Conservation (phyloP, 2,888 invertebrate species). For the Drosophila falleni region DNA sequence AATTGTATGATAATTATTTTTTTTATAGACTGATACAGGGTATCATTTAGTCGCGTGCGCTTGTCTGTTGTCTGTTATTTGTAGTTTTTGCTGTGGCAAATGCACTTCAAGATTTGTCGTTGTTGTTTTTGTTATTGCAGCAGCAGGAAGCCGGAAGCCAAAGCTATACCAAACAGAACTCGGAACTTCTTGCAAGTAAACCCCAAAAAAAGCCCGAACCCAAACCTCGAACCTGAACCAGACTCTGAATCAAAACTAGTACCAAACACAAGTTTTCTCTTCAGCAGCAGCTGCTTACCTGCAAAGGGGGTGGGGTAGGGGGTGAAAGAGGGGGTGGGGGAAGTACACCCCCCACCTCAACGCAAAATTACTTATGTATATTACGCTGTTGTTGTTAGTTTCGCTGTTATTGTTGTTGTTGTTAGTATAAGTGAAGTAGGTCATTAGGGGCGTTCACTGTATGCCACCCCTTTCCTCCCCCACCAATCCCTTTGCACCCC, state of each 20-base stretch:
- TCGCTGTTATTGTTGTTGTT: constrained; percentile 12
- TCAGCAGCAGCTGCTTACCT: constrained; percentile 16
- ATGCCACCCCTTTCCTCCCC: constrained; percentile 10
- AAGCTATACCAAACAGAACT: constrained; percentile 63
- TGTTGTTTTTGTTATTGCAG: constrained; percentile 30
- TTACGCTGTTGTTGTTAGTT: constrained; percentile 25
- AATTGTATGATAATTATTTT: no score
- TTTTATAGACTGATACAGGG: background rate
- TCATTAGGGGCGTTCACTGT: constrained; percentile 71
- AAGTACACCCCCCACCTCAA: no score
- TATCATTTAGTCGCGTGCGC: background rate
- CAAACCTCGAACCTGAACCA: constrained; percentile 16
- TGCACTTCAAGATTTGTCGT: constrained; percentile 61
- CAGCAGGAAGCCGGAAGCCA: constrained; percentile 61
- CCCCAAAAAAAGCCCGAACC: constrained; percentile 20
- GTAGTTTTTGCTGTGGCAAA: constrained; percentile 20
- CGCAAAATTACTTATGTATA: constrained; percentile 38
- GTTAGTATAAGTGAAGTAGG: constrained; percentile 62
- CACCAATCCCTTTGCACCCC: background rate
- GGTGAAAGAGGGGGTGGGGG: no score
- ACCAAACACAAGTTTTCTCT: constrained; percentile 12
- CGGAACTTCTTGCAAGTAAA: constrained; percentile 57
- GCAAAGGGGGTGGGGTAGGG: background rate
- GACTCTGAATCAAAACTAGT: constrained; percentile 6
- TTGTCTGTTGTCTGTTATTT: background rate